Percentiles rank a stretch among this genome's conserved stretches.
Evolutionary conservation across 2,113 vertebrate genomes (phyloP).

Genomic region (Sebastes fasciatus): DNA sequence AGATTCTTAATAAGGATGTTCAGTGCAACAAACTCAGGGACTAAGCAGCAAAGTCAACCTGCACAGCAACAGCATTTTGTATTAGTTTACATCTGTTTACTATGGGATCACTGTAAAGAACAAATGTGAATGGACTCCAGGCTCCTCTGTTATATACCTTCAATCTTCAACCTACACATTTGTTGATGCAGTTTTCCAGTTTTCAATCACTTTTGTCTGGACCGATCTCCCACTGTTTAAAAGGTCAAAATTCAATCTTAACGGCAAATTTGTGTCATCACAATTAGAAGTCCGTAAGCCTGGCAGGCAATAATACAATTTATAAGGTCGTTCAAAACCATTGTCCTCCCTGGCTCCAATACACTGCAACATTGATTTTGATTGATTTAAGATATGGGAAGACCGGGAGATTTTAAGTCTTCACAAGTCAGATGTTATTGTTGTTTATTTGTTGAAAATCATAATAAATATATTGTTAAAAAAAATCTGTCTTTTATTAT

Average conservation of each 20-base stretch:
- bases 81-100: conserved; percentile 12
- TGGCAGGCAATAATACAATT: neutral
- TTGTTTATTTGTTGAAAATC: neutral
- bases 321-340: neutral
- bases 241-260: neutral
- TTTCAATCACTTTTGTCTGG: neutral
- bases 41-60: neutral
- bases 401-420: neutral
- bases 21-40: conserved; percentile 5
- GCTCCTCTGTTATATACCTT: too few species aligned
- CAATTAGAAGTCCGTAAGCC: neutral
- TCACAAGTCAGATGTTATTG: conserved; percentile 2
- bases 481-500: neutral
- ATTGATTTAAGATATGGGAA: neutral
- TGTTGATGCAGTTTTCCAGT: neutral
- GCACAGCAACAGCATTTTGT: neutral
- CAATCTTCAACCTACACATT: neutral
- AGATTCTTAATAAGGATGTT: neutral
- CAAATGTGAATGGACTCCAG: conserved; percentile 7
- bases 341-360: neutral
- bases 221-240: neutral
- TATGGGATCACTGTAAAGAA: neutral
- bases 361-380: neutral
- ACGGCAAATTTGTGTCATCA: neutral
- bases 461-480: neutral